Evolutionary conservation across 1,140 invertebrate species (phyloP), one percentile per base, ranked within the genome.

Genomic region (Tetragonula clypearis): DNA sequence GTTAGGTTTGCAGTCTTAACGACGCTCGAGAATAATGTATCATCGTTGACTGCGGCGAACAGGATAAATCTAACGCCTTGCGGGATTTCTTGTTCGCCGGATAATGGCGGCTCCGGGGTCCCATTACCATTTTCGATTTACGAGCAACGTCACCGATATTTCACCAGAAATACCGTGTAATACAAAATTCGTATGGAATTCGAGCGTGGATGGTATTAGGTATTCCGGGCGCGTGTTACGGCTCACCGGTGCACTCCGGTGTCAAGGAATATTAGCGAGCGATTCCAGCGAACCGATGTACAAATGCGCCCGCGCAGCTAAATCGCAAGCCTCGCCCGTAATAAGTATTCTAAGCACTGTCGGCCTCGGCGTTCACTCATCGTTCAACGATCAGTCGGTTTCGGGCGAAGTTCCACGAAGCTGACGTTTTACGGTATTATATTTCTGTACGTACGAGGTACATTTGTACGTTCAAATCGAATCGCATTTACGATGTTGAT

Each of bases 111-210:
- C 82, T 78, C 66, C 66, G 11, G 56, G 77, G 75, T 60, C 53
- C 83, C 86, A 88, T 88, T 88, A 88, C 74, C 71, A 86, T 79
- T 89, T 82, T 69, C 84, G 87, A 89, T 89, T 88, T 89, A 88
- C 79, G 79, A 62, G 41, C 65, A 35, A 68, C 73, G 87, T 89
- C 87, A n/a, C 65, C 79, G 86, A 86, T 89, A 88, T 86, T 88
- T 88, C 84, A 86, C 71, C 68, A 66, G 83, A 75, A 86, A 79
- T 73, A 79, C 58, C 77, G 60, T 77, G 71, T 88, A 88, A 88
- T 86, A 79, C 83, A 86, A 89, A 89, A 88, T 89, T 81, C 87
- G 73, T 55, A 68, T n/a, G 72, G 79, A 78, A 86, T 82, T 82
- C 84, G 66, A 53, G 66, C 58, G 65, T 68, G 78, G 58, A 68